A percentile compares a stretch with the other conserved stretches of the same genome.
Evolutionary conservation across 1,140 invertebrate genomes (phyloP).

Genomic region (Macrostomum lignano): DNA sequence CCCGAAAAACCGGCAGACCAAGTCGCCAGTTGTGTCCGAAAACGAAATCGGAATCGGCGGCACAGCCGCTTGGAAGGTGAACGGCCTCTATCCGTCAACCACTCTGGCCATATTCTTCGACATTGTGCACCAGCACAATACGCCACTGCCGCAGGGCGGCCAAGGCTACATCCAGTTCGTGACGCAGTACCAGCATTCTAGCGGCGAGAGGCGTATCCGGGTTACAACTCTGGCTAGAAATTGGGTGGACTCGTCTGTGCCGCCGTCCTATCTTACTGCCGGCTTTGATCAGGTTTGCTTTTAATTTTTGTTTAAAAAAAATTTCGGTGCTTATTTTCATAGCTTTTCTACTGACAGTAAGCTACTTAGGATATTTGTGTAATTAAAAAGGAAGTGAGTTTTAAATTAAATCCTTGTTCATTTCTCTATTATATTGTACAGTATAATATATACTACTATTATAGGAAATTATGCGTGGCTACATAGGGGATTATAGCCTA

Average conservation of each 20-base stretch:
- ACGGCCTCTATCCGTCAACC: slow-evolving; percentile 61
- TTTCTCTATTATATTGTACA: no score
- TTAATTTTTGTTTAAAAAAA: no score
- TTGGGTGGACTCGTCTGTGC: slow-evolving; percentile 36
- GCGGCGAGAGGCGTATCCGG: slow-evolving; percentile 63
- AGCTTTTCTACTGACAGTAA: no score
- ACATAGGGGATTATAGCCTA: no score
- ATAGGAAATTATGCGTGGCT: no score
- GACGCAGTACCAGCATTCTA: slow-evolving; percentile 90
- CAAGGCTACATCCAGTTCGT: slow-evolving; percentile 82
- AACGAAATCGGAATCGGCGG: slow-evolving; percentile 73
- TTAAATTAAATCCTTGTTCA: no score
- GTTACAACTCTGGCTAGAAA: slow-evolving; percentile 86
- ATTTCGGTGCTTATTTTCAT: no score
- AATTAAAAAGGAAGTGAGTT: no score
- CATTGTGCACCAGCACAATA: slow-evolving; percentile 77
- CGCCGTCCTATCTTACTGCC: slow-evolving; percentile 36
- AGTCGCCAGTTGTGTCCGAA: slow-evolving; percentile 60
- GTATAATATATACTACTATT: no score
- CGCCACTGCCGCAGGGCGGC: slow-evolving; percentile 72
- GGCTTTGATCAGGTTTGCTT: no score
- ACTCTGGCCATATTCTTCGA: slow-evolving; percentile 85
- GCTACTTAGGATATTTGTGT: no score
- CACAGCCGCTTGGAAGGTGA: slow-evolving; percentile 93
- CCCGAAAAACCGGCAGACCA: no score